Percentiles rank a stretch among this genome's conserved stretches.
Evolutionary conservation across 2,888 invertebrate genomes (phyloP).

Genomic region (Cheilosia pagana): DNA sequence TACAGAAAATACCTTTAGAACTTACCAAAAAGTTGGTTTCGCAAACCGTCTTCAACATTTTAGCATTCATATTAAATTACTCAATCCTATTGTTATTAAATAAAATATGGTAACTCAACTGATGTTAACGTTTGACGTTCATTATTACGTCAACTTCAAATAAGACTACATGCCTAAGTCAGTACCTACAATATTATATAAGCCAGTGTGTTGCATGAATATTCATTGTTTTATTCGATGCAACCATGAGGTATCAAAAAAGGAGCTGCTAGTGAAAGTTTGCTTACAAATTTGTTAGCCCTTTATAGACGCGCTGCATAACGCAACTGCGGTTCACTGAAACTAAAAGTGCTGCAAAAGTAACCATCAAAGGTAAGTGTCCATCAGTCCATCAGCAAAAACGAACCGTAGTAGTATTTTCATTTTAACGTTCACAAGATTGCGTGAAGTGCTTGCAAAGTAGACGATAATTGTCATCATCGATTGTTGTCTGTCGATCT

Average conservation of each 20-base stretch:
- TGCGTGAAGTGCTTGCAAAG: constrained; percentile 52
- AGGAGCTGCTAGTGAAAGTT: constrained; percentile 48
- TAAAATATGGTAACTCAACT: too few relatives aligned
- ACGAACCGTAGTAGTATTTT: constrained; percentile 28
- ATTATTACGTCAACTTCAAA: constrained; percentile 6
- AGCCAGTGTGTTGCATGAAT: constrained; percentile 45
- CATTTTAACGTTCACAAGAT: constrained; percentile 26
- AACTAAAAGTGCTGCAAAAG: constrained; percentile 37
- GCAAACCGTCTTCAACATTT: too few relatives aligned
- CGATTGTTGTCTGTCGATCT: constrained; percentile 14
- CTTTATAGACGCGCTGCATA: constrained; percentile 16
- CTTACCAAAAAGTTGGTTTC: too few relatives aligned
- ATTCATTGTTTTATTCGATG: constrained; percentile 36
- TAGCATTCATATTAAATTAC: too few relatives aligned
- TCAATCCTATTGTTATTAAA: too few relatives aligned
- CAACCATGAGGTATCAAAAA: constrained; percentile 13
- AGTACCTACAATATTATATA: constrained; percentile 15
- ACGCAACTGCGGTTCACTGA: constrained; percentile 2
- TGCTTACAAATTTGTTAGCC: constrained; percentile 12
- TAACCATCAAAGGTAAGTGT: constrained; percentile 26
- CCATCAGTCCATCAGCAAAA: constrained; percentile 19
- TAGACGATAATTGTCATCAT: constrained; percentile 25
- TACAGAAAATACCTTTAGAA: too few relatives aligned
- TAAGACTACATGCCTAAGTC: constrained; percentile 9
- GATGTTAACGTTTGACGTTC: too few relatives aligned